Percentiles rank a stretch among this genome's conserved stretches.
These are phyloP conservation scores for Hemiprocne comata DNA, from an alignment of 2,113 vertebrate genomes.

Conservation along the genomic window DNA sequence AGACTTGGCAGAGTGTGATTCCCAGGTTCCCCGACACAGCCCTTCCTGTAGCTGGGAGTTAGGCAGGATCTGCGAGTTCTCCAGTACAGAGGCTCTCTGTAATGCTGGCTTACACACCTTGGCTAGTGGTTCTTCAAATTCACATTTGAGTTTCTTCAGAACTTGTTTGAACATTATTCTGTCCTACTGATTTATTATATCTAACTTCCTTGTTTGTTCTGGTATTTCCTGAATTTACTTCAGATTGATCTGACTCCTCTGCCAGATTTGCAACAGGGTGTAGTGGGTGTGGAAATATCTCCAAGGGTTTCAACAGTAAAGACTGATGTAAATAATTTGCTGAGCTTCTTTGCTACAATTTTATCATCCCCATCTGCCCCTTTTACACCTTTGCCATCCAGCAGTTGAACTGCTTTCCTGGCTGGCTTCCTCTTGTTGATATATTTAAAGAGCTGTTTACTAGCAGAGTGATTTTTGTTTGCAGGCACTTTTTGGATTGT, in stretches of 20 bases:
- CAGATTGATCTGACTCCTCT: not conserved
- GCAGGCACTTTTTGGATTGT: not conserved
- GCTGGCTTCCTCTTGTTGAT: not conserved
- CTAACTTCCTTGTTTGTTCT: not conserved
- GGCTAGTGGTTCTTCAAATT: not conserved
- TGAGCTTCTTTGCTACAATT: not conserved
- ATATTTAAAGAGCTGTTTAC: not conserved
- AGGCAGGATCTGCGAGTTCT: not conserved
- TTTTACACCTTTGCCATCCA: not conserved
- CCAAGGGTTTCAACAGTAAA: not conserved
- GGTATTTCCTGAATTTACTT: conserved; percentile 33
- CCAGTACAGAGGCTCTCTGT: not conserved
- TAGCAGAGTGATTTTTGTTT: not conserved
- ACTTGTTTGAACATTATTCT: not conserved
- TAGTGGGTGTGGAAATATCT: not conserved
- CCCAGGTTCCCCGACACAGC: not conserved
- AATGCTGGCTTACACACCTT: not conserved
- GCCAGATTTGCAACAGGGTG: not conserved
- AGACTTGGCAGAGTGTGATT: not conserved
- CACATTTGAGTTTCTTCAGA: not conserved
- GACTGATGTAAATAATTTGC: not conserved
- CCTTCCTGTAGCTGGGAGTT: not conserved
- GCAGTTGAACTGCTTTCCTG: not conserved
- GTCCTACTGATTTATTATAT: not conserved
- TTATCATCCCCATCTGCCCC: not conserved